phyloP scores from a whole-genome alignment of 2,113 vertebrate genomes.

The Cacatua alba region DNA sequence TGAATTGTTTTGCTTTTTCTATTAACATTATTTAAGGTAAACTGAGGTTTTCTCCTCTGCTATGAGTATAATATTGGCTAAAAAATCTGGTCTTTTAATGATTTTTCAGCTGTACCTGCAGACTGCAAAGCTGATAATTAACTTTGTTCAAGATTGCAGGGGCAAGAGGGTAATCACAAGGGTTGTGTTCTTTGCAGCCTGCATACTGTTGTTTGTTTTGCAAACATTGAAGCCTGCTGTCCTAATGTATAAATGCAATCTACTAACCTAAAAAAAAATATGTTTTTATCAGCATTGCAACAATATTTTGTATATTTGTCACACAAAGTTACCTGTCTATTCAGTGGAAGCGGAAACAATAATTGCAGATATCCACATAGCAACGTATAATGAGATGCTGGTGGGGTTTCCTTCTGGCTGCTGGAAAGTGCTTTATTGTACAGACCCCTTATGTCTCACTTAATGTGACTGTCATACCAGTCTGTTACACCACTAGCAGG shows the following conservation, averaged over 20 bases:
- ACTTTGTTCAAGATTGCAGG: not conserved
- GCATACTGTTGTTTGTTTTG: not conserved
- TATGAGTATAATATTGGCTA: not conserved
- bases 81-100: not conserved
- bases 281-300: not conserved
- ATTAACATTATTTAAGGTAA: not conserved
- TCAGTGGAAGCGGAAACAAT: not conserved
- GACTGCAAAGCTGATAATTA: not conserved
- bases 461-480: rapidly evolving
- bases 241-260: not conserved
- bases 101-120: not conserved
- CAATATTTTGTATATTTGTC: not conserved
- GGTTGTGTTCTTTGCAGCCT: not conserved
- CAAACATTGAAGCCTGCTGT: not conserved
- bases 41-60: not conserved
- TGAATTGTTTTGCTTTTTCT: not conserved
- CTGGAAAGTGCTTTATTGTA: too few species aligned
- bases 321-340: not conserved
- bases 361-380: not conserved
- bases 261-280: not conserved
- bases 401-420: not conserved
- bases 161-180: not conserved
- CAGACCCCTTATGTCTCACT: rapidly evolving
- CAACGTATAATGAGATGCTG: rapidly evolving
- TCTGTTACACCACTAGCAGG: not conserved